Evolutionary conservation across 2,888 invertebrate species (phyloP).

Genomic region (Melieria picta): DNA sequence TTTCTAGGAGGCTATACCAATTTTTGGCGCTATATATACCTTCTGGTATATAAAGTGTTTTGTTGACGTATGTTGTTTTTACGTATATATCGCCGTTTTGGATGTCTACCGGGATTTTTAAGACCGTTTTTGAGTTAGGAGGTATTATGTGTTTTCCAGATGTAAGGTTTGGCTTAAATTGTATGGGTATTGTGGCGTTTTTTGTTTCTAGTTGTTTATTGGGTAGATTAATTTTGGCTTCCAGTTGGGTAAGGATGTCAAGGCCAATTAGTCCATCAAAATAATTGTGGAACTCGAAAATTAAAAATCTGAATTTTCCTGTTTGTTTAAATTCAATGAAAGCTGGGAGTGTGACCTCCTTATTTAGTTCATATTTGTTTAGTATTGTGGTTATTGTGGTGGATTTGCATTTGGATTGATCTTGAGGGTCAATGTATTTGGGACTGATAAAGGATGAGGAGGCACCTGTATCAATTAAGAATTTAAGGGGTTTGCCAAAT

Average conservation of each 20-base stretch:
- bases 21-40: too few species aligned
- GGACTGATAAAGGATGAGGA: conserved; percentile 7
- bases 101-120: conserved; percentile 21
- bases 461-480: conserved; percentile 11
- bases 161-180: conserved; percentile 24
- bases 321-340: conserved; percentile 6
- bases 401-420: conserved; percentile 3
- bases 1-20: too few species aligned
- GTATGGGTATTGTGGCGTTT: conserved; percentile 17
- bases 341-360: background rate
- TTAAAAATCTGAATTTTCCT: background rate
- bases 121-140: conserved; percentile 11
- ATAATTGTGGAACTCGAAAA: conserved; percentile 14
- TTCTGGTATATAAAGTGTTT: background rate
- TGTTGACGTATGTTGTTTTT: conserved; percentile 9
- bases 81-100: conserved; percentile 23
- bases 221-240: conserved; percentile 11
- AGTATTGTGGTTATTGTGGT: conserved; percentile 6
- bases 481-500: background rate
- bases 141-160: conserved; percentile 17
- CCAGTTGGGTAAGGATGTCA: conserved; percentile 6
- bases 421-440: background rate
- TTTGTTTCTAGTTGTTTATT: conserved; percentile 14
- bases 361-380: conserved; percentile 1
- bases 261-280: conserved; percentile 12